Base-by-base conservation (phyloP, 30 jellyfish, hydroid and myxozoan species). In the Chrysaora quinquecirrha region DNA sequence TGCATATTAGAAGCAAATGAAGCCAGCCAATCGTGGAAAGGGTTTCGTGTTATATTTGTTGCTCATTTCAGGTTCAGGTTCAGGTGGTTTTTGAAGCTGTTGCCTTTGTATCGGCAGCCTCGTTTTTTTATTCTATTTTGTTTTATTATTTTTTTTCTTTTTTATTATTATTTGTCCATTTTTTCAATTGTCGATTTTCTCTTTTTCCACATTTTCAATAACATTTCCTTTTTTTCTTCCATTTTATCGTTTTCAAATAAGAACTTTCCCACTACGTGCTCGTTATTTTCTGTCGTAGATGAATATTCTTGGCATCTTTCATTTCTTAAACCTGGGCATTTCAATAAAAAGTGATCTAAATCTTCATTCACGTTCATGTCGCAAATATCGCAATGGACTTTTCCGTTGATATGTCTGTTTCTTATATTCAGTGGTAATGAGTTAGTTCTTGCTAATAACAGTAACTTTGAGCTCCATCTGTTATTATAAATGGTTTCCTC, bases 61-160 rank as follows among this genome's bases (percentile, higher is more conserved):
- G n/a, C n/a, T n/a, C n/a, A n/a, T n/a, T n/a, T n/a, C n/a, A n/a
- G n/a, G n/a, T n/a, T n/a, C n/a, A n/a, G n/a, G n/a, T n/a, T n/a
- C n/a, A n/a, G n/a, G 58, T 43, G 9, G 58, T 6, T 43, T 43
- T 43, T 16, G 58, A 43, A 16, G 58, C 58, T 43, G 16, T 43
- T 43, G 58, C 58, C 58, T 43, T 43, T 43, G 58, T 43, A 43
- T 43, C 58, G 58, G 58, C 58, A 43, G 58, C 58, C 58, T 43
- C 58, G 58, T 43, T 43, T 43, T 43, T 43, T 43, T n/a, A n/a
- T n/a, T n/a, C 58, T 43, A 16, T 43, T 43, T 16, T 16, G 58
- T 43, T 43, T 43, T 43, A 43, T 43, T 6, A 43, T 43, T 16
- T 43, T 43, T 16, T 9, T 43, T n/a, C n/a, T n/a, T n/a, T n/a